These are phyloP conservation scores for Brachyopa scutellaris DNA, from an alignment of 2,888 invertebrate species.

Conservation along the genomic window DNA sequence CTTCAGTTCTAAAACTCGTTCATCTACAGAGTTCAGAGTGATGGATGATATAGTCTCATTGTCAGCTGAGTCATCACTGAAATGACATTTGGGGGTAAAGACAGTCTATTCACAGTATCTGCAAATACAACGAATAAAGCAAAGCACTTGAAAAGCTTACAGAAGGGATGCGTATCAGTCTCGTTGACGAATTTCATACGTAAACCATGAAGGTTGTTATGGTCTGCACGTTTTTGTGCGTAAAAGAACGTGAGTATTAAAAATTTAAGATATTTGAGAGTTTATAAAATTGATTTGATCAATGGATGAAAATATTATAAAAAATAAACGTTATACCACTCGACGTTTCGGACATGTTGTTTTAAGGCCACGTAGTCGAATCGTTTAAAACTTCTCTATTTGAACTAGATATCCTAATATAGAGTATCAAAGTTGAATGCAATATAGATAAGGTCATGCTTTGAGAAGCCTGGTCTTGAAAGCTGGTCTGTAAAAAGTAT, in stretches of 20 bases:
- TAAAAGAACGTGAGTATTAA: background rate
- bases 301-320: background rate
- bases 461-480: background rate
- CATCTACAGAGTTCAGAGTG: too few species aligned
- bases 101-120: too few species aligned
- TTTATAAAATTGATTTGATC: background rate
- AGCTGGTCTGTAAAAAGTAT: too few species aligned
- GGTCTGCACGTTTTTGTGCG: background rate
- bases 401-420: background rate
- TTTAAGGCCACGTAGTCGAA: background rate
- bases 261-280: background rate
- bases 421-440: conserved; percentile 4
- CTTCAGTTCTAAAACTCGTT: too few species aligned
- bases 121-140: too few species aligned
- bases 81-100: too few species aligned
- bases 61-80: too few species aligned
- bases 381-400: background rate
- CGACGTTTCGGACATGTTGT: background rate
- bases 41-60: too few species aligned
- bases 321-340: background rate
- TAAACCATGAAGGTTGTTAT: background rate
- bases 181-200: background rate
- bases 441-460: too few species aligned
- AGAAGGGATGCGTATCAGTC: too few species aligned
- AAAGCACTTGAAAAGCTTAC: too few species aligned